phyloP scores from a whole-genome alignment of 2,888 invertebrate species.

The Amphiduros pacificus region DNA sequence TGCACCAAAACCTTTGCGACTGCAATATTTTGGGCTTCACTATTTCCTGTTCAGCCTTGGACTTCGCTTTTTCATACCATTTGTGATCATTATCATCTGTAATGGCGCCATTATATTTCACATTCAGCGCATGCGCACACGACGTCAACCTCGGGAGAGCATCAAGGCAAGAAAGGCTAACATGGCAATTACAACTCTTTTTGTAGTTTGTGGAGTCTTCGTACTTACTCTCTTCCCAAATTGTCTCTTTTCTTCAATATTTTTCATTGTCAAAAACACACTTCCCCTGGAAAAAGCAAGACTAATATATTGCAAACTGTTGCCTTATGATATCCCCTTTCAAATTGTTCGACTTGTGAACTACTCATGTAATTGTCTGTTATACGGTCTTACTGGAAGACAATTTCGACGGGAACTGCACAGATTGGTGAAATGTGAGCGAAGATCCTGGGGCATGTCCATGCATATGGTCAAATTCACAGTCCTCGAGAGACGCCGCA shows the following conservation, averaged over 20 bases:
- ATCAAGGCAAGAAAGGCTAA: conserved; percentile 6
- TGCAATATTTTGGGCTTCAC: conserved; percentile 18
- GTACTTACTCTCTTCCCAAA: conserved; percentile 21
- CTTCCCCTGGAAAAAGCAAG: too few species aligned
- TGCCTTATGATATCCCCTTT: conserved; percentile 16
- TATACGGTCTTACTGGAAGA: conserved; percentile 25
- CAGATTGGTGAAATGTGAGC: conserved; percentile 11
- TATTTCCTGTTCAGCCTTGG: conserved; percentile 21
- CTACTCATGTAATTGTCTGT: conserved; percentile 24
- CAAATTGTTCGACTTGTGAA: conserved; percentile 24
- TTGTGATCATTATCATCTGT: conserved; percentile 19
- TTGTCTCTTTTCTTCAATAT: conserved; percentile 16
- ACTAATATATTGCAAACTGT: conserved; percentile 14
- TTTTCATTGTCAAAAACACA: background rate
- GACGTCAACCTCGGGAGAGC: conserved; percentile 5
- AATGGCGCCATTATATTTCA: conserved; percentile 26
- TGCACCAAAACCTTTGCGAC: conserved; percentile 6
- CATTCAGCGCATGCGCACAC: conserved; percentile 19
- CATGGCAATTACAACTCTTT: conserved; percentile 25
- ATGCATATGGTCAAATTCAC: too few species aligned
- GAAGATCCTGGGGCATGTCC: too few species aligned
- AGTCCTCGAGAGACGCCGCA: too few species aligned
- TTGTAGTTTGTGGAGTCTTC: conserved; percentile 22
- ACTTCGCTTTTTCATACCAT: conserved; percentile 22
- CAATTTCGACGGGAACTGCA: conserved; percentile 21